Percentiles rank a stretch among this genome's conserved stretches.
Conservation (phyloP, 2,888 invertebrate genomes). For the Oxycera nigricornis region DNA sequence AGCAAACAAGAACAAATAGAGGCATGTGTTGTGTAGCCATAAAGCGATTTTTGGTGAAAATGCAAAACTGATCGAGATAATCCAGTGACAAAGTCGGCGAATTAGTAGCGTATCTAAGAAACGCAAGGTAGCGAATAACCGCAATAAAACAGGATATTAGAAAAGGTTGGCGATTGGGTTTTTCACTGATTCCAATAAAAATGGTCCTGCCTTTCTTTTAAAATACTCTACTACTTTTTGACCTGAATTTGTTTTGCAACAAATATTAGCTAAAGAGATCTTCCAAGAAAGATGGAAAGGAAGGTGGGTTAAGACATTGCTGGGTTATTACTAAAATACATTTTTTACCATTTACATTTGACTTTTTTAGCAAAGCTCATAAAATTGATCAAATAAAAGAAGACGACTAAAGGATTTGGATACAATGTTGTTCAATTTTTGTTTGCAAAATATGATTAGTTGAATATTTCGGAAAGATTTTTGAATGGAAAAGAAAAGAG, state of each 20-base stretch:
- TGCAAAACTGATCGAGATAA: slow-evolving; percentile 21
- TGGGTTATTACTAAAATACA: neutral
- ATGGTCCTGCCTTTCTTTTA: neutral
- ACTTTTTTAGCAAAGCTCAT: slow-evolving; percentile 5
- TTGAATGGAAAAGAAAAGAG: no score
- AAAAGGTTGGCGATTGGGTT: neutral
- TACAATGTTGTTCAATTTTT: no score
- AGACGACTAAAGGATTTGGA: no score
- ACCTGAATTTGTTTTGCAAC: neutral
- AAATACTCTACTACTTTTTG: neutral
- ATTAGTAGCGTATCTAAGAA: slow-evolving; percentile 14
- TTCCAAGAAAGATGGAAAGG: neutral
- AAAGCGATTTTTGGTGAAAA: neutral
- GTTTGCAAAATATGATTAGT: no score
- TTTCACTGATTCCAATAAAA: slow-evolving; percentile 2
- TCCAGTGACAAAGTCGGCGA: slow-evolving; percentile 25
- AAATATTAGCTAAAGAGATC: neutral
- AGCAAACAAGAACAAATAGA: slow-evolving; percentile 36
- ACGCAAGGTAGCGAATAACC: neutral
- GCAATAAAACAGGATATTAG: neutral
- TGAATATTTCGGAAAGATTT: no score
- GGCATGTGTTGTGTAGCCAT: slow-evolving; percentile 13
- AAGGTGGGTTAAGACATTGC: neutral
- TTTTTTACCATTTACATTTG: slow-evolving; percentile 12
- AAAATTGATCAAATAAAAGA: slow-evolving; percentile 23